Percentiles rank a stretch among this genome's conserved stretches.
These are phyloP conservation scores for Acropora yongei DNA, from an alignment of 64 coral and sea anemone genomes.

Conservation along the genomic window DNA sequence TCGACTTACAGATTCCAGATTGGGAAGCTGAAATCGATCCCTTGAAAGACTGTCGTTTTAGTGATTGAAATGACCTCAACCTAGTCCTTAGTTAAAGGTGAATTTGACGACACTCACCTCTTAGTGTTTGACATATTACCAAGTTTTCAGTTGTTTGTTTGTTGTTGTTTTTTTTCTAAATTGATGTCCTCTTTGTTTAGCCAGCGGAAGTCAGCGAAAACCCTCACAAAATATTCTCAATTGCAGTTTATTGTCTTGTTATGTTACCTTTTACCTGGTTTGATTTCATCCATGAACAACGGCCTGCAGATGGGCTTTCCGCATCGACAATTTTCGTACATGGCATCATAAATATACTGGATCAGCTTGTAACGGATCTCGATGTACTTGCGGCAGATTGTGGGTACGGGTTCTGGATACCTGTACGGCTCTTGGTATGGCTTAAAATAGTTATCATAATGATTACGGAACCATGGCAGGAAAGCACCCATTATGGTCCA, in stretches of 20 bases:
- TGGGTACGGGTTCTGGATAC: conserved; percentile 67
- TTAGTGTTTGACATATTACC: no score
- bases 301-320: conserved; percentile 82
- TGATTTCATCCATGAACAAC: conserved; percentile 78
- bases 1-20: no score
- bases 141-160: no score
- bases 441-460: conserved; percentile 88
- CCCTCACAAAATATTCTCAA: neutral
- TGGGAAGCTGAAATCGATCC: no score
- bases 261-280: conserved; percentile 5
- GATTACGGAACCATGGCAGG: conserved; percentile 81
- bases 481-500: conserved; percentile 89
- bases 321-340: conserved; percentile 69
- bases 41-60: no score
- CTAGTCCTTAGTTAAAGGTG: no score
- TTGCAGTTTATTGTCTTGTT: neutral
- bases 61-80: no score
- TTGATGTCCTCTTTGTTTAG: no score
- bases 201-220: neutral
- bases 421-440: conserved; percentile 67
- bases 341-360: conserved; percentile 80
- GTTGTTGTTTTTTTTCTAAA: no score
- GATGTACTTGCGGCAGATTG: conserved; percentile 87
- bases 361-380: conserved; percentile 75
- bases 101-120: no score